Evolutionary conservation across 1,140 invertebrate genomes (phyloP).

Genomic region (Rhyzopertha dominica): DNA sequence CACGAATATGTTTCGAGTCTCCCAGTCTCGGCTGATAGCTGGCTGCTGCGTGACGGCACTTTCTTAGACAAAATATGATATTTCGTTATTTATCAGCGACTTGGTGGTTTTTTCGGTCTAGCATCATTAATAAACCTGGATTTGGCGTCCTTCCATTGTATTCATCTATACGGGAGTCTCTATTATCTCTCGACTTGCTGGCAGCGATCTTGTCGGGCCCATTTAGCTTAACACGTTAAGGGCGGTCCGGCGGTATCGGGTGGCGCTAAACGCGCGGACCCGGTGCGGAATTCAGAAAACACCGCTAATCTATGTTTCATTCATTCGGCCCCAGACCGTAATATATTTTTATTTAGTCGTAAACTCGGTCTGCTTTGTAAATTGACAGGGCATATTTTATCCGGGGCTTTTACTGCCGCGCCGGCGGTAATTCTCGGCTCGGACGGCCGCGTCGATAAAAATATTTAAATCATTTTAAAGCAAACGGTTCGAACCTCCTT

Average conservation of each 20-base stretch:
- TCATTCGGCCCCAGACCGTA: conserved; percentile 24
- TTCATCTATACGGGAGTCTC: conserved; percentile 25
- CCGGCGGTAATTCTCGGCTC: too few relatives aligned
- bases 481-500: too few relatives aligned
- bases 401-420: too few relatives aligned
- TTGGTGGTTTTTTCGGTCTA: conserved; percentile 20
- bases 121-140: conserved; percentile 30
- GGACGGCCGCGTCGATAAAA: too few relatives aligned
- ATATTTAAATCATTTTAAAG: too few relatives aligned
- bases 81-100: conserved; percentile 23
- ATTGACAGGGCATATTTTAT: too few relatives aligned
- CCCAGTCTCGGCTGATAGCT: too few relatives aligned
- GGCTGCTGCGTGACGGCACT: too few relatives aligned
- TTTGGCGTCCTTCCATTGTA: conserved; percentile 32
- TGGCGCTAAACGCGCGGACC: conserved; percentile 19
- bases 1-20: too few relatives aligned
- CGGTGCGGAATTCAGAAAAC: conserved; percentile 20
- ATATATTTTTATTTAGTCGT: too few relatives aligned
- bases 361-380: too few relatives aligned
- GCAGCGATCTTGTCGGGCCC: conserved; percentile 27
- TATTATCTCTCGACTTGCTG: conserved; percentile 27
- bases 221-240: conserved; percentile 39
- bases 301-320: conserved; percentile 25
- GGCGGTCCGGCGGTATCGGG: conserved; percentile 44
- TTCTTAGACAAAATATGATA: conserved; percentile 15